Evolutionary conservation across 2,888 invertebrate genomes (phyloP).

Genomic region (Drosophila percnosoma): DNA sequence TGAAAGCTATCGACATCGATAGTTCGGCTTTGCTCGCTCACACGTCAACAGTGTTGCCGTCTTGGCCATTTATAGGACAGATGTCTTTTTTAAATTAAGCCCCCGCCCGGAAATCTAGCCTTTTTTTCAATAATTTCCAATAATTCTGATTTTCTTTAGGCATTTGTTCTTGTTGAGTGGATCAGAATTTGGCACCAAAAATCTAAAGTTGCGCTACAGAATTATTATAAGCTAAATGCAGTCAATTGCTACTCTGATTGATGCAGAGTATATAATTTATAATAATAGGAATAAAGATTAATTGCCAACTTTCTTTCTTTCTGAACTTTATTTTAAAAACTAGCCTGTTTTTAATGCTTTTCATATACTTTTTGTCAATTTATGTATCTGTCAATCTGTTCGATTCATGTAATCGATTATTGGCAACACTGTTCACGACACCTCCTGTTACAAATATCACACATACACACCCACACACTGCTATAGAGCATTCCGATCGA

Average conservation of each 20-base stretch:
- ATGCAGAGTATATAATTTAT: not conserved
- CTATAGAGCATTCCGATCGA: constrained; percentile 51
- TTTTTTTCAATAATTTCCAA: not conserved
- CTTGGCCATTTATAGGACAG: not conserved
- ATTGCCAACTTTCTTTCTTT: not conserved
- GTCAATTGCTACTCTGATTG: not conserved
- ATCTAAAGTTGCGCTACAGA: not conserved
- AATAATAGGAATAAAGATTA: not conserved
- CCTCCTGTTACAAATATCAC: constrained; percentile 15
- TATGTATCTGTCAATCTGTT: not conserved
- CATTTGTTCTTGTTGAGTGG: not conserved
- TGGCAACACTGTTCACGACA: not conserved
- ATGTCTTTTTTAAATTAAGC: not conserved
- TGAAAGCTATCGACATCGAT: constrained; percentile 31
- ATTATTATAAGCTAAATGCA: not conserved
- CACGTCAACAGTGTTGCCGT: not conserved
- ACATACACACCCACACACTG: constrained; percentile 1
- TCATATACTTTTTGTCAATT: not conserved
- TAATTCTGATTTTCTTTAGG: not conserved
- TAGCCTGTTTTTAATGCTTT: not conserved
- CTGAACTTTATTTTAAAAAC: not conserved
- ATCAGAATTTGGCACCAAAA: not conserved
- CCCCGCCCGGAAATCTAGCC: not conserved
- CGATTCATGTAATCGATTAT: not conserved
- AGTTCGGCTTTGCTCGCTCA: constrained; percentile 24